Evolutionary conservation across 30 jellyfish, hydroid and myxozoan genomes (phyloP), one percentile per base, ranked within the genome.

Genomic region (Pelagia noctiluca): DNA sequence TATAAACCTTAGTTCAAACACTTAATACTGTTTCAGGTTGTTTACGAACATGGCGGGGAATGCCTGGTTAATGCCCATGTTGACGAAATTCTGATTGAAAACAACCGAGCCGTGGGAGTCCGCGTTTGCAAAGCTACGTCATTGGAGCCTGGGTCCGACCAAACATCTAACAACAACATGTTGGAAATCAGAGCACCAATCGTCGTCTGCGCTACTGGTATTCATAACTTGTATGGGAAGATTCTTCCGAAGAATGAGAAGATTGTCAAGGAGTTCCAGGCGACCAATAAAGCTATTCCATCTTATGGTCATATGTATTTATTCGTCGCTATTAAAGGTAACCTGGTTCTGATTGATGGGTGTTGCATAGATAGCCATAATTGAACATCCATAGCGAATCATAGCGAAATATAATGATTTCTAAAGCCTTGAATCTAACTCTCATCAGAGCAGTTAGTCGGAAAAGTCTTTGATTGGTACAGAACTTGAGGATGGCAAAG

Each of bases 51-150:
- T 76, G 97, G 97, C 52, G 97, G 97, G n/a, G 92, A 83, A 28
- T 67, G 95, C 35, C 83, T 90, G 11, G 97, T 90, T 35, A 90
- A 90, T 35, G 97, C 97, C 70, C 95, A 83, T 74, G 91, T 90
- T 25, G 91, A 83, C 67, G 77, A 84, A 49, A 90, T 90, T 47
- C 65, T 90, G 3, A 21, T 90, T 2, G 86, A 90, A 83, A 66
- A 90, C 47, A 50, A 53, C 29, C 85, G 78, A 19, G 95, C 97
- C 1, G 95, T 90, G 32, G 97, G 97, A 16, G 97, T 90, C 62
- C 95, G 97, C 50, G 95, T 90, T 24, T 90, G 97, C 91, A 90
- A 90, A 50, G 94, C 97, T 13, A 82, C 97, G 19, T 90, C 97
- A 2, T 37, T 80, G 83, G 97, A 90, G 68, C 90, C 88, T 21